Evolutionary conservation across 2,113 vertebrate genomes (phyloP).

Genomic region (Megaceryle torquata): DNA sequence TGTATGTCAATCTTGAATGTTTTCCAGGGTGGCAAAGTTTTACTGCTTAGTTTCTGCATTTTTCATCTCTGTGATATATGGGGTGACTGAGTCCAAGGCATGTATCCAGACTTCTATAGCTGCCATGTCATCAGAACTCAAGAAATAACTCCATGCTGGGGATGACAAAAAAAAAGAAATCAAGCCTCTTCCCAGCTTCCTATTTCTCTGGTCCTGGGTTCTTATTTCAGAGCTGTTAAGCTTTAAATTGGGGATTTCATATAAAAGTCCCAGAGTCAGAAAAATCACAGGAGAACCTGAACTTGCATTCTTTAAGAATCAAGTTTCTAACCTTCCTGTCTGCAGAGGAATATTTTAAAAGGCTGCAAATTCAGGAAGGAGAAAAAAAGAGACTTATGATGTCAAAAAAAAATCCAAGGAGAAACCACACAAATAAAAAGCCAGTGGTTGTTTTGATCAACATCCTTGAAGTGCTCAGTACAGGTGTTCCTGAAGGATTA

Average conservation of each 20-base stretch:
- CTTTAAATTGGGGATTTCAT: background rate
- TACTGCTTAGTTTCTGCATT: background rate
- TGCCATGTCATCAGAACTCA: background rate
- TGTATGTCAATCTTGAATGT: background rate
- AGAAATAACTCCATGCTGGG: background rate
- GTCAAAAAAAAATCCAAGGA: background rate
- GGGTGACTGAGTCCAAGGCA: background rate
- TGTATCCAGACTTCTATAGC: background rate
- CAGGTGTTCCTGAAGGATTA: background rate
- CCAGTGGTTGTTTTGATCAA: background rate
- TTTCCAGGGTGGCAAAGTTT: constrained; percentile 20
- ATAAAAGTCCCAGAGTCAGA: background rate
- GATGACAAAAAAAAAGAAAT: background rate
- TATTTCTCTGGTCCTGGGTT: background rate
- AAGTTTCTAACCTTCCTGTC: background rate
- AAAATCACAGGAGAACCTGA: background rate
- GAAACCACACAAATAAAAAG: background rate
- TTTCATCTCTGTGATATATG: constrained; percentile 1
- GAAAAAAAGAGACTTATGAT: accelerated
- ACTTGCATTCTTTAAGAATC: background rate
- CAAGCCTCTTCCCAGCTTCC: background rate
- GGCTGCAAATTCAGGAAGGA: background rate
- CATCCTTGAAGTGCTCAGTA: accelerated
- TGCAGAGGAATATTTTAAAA: background rate
- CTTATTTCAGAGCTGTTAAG: background rate